These are phyloP conservation scores for Manacus vitellinus DNA, from an alignment of 2,113 vertebrate genomes.

Conservation along the genomic window DNA sequence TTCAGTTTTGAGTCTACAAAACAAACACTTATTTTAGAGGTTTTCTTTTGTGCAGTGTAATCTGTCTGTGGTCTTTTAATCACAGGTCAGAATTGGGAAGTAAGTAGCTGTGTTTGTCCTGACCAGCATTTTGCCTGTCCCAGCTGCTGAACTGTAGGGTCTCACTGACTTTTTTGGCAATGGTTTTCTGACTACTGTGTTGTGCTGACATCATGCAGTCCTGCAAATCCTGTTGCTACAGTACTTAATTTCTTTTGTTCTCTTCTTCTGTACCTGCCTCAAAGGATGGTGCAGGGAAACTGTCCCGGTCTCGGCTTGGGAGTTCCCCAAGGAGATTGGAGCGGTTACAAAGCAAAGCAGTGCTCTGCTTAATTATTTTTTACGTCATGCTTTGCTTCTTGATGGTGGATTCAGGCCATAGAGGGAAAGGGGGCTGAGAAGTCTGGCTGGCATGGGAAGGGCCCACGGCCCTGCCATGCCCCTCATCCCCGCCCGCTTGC, in stretches of 20 bases:
- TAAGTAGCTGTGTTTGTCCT: not conserved
- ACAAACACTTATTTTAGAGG: not conserved
- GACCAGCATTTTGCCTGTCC: not conserved
- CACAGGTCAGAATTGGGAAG: not conserved
- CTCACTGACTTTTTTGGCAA: not conserved
- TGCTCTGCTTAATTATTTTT: rapidly evolving
- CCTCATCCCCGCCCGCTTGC: not conserved
- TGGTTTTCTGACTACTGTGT: not conserved
- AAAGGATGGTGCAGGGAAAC: rapidly evolving
- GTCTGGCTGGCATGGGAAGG: rapidly evolving
- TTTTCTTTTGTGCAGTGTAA: not conserved
- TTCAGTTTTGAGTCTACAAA: not conserved
- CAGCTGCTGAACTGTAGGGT: not conserved
- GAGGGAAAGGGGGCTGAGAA: not conserved
- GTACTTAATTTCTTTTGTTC: not conserved
- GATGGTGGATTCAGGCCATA: not conserved
- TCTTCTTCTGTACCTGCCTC: not conserved
- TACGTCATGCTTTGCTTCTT: rapidly evolving
- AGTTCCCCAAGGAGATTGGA: rapidly evolving
- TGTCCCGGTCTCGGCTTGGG: rapidly evolving
- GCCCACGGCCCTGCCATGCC: rapidly evolving
- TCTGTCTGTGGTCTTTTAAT: not conserved
- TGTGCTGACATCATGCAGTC: not conserved
- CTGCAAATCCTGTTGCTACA: rapidly evolving
- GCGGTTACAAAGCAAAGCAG: not conserved